Base-by-base conservation (phyloP, 1,140 invertebrate species). In the Galleria mellonella region DNA sequence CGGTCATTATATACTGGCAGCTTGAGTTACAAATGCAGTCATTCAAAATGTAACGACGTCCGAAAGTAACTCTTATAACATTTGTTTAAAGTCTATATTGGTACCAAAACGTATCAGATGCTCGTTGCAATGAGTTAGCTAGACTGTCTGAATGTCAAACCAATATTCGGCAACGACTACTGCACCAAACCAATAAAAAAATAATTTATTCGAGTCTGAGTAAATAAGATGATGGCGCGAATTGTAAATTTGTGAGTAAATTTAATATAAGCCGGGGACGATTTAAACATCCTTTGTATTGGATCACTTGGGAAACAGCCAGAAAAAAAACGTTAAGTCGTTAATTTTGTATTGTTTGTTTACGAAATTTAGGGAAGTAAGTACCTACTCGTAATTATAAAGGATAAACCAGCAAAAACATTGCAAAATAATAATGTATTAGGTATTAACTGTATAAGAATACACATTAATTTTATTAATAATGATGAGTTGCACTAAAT, bases 81-180 rank as follows among this genome's bases (percentile, higher is more conserved):
- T 62, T 69, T 50, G 54, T 3, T 23, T 23, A 3, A 23, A 23
- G 59, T 60, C 33, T 8, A 58, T 31, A 60, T 60, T 79, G 31
- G 43, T 33, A 23, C 47, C 51, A 45, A 10, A 14, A 15, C 4
- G 9, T 6, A 3, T 5, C 10, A 9, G 32, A 42, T 45, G 50
- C 51, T 45, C 65, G 70, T 47, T 79, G 78, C 75, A 79, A 71
- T 74, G 69, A 72, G 69, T 73, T 68, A 71, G 74, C 72, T 84
- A 84, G 79, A 75, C 70, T 62, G 74, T 82, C 73, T 85, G 81
- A 85, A 85, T 82, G 81, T 85, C 81, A 85, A 85, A 85, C 75
- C 69, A 85, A 85, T 84, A 73, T 79, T 82, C 73, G 69, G 70
- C 67, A 71, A 57, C 59, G 75, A 64, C 72, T 68, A 64, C 62